Evolutionary conservation across 2,888 invertebrate species (phyloP), one percentile per base, ranked within the genome.

Genomic region (Psylliodes chrysocephalus): DNA sequence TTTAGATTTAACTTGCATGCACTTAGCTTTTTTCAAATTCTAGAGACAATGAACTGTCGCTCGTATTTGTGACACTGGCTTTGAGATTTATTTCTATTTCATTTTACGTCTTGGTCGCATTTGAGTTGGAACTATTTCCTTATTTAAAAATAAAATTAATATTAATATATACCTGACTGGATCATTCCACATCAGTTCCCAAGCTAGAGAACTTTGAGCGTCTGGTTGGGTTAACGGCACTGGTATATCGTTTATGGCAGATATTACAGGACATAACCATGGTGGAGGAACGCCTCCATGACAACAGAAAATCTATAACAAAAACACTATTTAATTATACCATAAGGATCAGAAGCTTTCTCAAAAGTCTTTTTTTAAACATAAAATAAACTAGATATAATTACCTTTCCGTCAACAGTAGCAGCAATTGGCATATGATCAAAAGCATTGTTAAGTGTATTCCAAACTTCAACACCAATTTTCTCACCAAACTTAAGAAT

Each of bases 141-240:
- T 28, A 14, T 25, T 28, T 18, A 51, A 44, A 8, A 51, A 57
- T 55, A 17, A 8, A 15, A 10, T 18, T 46, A 1, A n/a, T n/a
- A n/a, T n/a, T 59, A 18, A 40, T 10, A 33, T 46, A n/a, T 72
- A 86, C 86, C 84, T 86, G 53, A 88, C 78, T 0, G 91, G 91
- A 77, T 92, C 92, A 78, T 91, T 92, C 92, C 92, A 92, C 82
- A 92, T 84, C 17, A 92, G 81, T 75, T 92, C 91, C 92, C 92
- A 92, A 1, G 91, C 91, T 56, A 91, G 81, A n/a, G 87, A 85
- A 78, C 89, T 89, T 77, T 91, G 88, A 38, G 84, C 84, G 46
- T 90, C 89, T 0, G 91, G 91, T 60, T 88, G 85, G 18, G 83
- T 78, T 38, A 92, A 81, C 0, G 90, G 90, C 40, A 84, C 84